phyloP scores from a whole-genome alignment of 2,888 invertebrate species.

The Heterodera filipjevi region DNA sequence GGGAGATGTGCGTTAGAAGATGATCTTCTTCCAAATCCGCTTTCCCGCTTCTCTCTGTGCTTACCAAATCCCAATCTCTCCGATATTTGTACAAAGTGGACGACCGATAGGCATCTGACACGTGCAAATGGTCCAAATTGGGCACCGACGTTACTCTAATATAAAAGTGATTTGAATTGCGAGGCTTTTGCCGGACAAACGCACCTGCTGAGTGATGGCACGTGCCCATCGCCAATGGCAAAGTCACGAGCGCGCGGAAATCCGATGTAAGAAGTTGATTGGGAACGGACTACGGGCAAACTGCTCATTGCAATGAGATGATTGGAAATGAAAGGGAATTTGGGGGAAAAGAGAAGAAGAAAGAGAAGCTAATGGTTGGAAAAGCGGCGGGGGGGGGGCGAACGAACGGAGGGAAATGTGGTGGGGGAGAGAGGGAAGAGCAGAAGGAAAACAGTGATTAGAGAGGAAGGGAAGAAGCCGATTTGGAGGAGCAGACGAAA shows the following conservation, averaged over 20 bases:
- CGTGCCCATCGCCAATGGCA: constrained; percentile 49
- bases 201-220: constrained; percentile 61
- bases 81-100: constrained; percentile 61
- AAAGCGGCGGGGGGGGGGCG: not conserved
- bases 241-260: constrained; percentile 58
- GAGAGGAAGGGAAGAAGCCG: not conserved
- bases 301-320: constrained; percentile 29
- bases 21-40: not conserved
- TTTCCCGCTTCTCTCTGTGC: too few species aligned
- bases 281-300: constrained; percentile 48
- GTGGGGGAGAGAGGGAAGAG: not conserved
- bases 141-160: constrained; percentile 63
- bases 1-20: not conserved
- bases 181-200: not conserved
- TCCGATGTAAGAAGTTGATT: constrained; percentile 42
- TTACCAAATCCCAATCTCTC: constrained; percentile 55
- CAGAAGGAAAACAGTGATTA: not conserved
- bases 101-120: constrained; percentile 50
- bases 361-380: not conserved
- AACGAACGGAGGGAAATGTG: not conserved
- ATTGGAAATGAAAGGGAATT: constrained; percentile 1
- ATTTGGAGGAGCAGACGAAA: not conserved
- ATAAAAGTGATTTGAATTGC: constrained; percentile 6
- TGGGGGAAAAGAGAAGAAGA: not conserved
- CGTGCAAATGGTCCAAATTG: constrained; percentile 53